Evolutionary conservation across 2,113 vertebrate species (phyloP).

Genomic region (Pycnonotus jocosus): DNA sequence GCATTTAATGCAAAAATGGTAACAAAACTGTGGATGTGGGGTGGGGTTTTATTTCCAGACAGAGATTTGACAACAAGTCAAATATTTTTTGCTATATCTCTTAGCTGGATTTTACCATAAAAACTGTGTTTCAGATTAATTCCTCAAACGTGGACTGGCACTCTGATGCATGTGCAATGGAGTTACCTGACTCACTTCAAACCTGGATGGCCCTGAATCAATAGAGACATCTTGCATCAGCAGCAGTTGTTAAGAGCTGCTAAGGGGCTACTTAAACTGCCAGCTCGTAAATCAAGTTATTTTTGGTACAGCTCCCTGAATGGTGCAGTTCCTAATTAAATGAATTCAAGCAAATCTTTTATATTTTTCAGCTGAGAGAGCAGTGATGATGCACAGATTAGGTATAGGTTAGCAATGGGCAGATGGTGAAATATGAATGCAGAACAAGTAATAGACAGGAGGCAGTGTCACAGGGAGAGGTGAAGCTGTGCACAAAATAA

Average conservation of each 20-base stretch:
- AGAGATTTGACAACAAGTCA: not conserved
- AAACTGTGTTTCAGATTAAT: not conserved
- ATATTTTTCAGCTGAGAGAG: not conserved
- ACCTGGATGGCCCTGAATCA: not conserved
- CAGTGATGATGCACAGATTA: not conserved
- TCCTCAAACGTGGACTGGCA: not conserved
- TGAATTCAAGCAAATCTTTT: constrained; percentile 1
- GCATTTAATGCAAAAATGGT: not conserved
- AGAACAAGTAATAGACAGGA: not conserved
- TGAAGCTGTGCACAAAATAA: not conserved
- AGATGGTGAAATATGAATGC: not conserved
- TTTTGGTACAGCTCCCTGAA: not conserved
- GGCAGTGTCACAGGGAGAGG: not conserved
- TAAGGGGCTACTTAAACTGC: not conserved
- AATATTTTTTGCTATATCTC: not conserved
- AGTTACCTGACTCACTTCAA: not conserved
- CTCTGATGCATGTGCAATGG: not conserved
- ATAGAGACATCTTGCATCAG: not conserved
- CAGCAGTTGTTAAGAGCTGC: not conserved
- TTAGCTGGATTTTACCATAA: not conserved
- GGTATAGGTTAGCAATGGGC: not conserved
- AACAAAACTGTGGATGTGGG: not conserved
- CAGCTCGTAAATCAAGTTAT: not conserved
- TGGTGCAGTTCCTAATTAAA: not conserved
- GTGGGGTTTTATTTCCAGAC: accelerated